These are phyloP conservation scores for Neoseiulus cucumeris DNA, from an alignment of 1,140 invertebrate genomes.

Conservation along the genomic window DNA sequence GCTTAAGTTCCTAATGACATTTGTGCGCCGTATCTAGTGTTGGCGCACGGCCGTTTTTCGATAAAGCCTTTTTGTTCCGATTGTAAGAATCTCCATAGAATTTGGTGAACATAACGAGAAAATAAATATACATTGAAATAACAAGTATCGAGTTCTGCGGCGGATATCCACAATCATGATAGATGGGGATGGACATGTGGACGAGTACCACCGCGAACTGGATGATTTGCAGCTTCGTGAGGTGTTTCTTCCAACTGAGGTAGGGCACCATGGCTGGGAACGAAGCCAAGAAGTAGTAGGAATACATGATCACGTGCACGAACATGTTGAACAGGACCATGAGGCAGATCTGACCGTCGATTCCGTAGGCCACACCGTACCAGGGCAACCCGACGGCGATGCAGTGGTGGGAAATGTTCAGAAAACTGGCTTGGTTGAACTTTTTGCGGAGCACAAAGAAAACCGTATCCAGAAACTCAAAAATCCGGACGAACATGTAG, in stretches of 20 bases:
- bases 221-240: conserved; percentile 11
- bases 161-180: not conserved
- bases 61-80: too few relatives aligned
- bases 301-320: conserved; percentile 42
- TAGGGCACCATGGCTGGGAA: conserved; percentile 10
- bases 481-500: conserved; percentile 7
- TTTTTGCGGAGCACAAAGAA: conserved; percentile 79
- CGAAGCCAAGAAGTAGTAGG: conserved; percentile 32
- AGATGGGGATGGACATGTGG: not conserved
- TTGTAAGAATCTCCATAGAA: not conserved
- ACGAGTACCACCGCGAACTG: conserved; percentile 12
- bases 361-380: not conserved
- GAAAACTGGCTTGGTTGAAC: conserved; percentile 60
- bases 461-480: conserved; percentile 80
- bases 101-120: not conserved
- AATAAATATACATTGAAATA: not conserved
- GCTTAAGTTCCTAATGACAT: too few relatives aligned
- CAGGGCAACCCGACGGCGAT: conserved; percentile 49
- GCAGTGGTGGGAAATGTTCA: conserved; percentile 77
- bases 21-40: too few relatives aligned
- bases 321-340: conserved; percentile 47
- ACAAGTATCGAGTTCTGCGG: not conserved
- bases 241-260: conserved; percentile 10
- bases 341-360: conserved; percentile 1
- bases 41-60: too few relatives aligned